Conservation (phyloP, 2,113 vertebrate species). For the Dicaeum eximium region DNA sequence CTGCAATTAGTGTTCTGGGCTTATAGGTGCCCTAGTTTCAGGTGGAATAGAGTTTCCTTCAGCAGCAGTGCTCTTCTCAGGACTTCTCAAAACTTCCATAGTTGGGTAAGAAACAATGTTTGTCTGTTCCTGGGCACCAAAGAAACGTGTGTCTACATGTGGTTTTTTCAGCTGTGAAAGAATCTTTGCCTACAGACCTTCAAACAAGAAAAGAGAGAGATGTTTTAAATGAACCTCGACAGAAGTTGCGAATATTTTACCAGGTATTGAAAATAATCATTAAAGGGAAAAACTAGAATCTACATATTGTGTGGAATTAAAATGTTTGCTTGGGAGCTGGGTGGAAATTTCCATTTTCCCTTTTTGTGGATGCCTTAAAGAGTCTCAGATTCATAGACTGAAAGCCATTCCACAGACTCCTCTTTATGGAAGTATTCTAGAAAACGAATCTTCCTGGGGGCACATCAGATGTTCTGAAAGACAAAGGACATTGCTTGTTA, state of each 20-base stretch:
- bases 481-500: not conserved
- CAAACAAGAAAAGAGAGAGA: conserved; percentile 90
- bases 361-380: not conserved
- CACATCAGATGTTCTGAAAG: not conserved
- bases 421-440: not conserved
- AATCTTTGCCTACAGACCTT: conserved; percentile 86
- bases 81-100: not conserved
- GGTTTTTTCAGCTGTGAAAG: conserved; percentile 86
- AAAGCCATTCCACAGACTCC: not conserved
- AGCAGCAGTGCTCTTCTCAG: not conserved
- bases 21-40: not conserved
- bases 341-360: not conserved
- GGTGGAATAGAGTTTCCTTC: not conserved
- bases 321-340: not conserved
- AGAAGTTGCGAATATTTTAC: conserved; percentile 98
- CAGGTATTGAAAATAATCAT: conserved; percentile 78
- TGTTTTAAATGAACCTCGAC: conserved; percentile 86
- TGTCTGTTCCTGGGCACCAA: not conserved
- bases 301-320: not conserved
- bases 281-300: not conserved
- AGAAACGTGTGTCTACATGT: not conserved
- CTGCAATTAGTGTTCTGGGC: not conserved
- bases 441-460: not conserved
- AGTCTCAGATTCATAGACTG: not conserved
- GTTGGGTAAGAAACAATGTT: not conserved